Conservation (phyloP, 2,888 invertebrate species). For the Drosophila kokeensis region DNA sequence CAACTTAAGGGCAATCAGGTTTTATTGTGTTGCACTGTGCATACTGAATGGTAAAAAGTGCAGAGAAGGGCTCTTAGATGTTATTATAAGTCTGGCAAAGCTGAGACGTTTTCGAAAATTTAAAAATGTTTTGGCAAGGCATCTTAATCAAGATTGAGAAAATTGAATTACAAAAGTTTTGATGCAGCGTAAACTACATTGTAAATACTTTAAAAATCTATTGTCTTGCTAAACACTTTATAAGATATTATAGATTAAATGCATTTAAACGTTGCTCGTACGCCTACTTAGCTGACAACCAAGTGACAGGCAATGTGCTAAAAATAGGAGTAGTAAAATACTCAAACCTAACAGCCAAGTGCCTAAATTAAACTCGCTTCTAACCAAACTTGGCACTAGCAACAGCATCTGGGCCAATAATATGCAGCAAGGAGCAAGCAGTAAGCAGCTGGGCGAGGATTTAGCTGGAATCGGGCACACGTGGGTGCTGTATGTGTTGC, state of each 20-base stretch:
- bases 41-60: background rate
- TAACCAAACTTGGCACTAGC: constrained; percentile 30
- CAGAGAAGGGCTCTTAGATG: background rate
- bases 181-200: background rate
- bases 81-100: background rate
- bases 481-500: constrained; percentile 55
- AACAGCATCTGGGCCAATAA: constrained; percentile 5
- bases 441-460: background rate
- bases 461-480: constrained; percentile 26
- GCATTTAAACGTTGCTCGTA: constrained; percentile 22
- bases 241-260: constrained; percentile 2
- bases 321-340: constrained; percentile 37
- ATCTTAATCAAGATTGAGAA: background rate
- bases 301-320: constrained; percentile 29
- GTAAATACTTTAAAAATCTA: background rate
- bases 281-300: background rate
- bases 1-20: constrained; percentile 20
- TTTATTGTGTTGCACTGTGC: background rate
- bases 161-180: background rate
- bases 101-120: background rate
- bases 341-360: constrained; percentile 28
- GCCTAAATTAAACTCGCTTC: constrained; percentile 34
- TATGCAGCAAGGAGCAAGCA: constrained; percentile 6
- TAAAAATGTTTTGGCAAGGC: no score
- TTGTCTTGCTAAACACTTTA: background rate